A percentile compares a stretch with the other conserved stretches of the same genome.
Evolutionary conservation across 2,113 vertebrate species (phyloP).

Genomic region (Struthidea cinerea): DNA sequence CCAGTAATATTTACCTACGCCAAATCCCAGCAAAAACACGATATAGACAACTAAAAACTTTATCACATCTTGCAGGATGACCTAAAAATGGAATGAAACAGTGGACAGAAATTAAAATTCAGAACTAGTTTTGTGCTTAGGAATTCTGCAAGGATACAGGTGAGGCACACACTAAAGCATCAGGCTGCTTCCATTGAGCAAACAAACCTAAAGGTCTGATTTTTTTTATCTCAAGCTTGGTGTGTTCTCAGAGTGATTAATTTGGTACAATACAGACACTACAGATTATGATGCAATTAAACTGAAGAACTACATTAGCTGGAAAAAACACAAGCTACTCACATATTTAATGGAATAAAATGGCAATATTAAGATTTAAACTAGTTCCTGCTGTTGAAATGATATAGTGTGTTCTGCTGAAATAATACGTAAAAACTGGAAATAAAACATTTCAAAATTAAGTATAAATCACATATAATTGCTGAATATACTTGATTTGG

Average conservation of each 20-base stretch:
- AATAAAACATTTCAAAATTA: not conserved
- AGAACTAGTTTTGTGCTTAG: not conserved
- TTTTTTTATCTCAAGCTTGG: not conserved
- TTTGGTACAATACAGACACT: not conserved
- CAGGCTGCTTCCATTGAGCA: not conserved
- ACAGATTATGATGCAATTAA: not conserved
- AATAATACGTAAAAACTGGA: not conserved
- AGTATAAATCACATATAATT: not conserved
- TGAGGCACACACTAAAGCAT: not conserved
- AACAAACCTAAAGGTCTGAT: not conserved
- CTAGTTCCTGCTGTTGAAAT: not conserved
- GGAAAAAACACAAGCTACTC: not conserved
- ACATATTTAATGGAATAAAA: not conserved
- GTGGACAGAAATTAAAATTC: not conserved
- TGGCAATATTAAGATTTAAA: not conserved
- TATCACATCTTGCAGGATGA: conserved; percentile 80
- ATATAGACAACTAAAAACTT: conserved; percentile 81
- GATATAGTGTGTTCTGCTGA: not conserved
- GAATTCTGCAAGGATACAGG: not conserved
- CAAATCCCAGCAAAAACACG: conserved; percentile 81
- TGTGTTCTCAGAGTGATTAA: not conserved
- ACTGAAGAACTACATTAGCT: not conserved
- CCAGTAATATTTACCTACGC: conserved; percentile 74
- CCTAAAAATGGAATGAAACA: conserved; percentile 63
- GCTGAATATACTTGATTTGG: not conserved